A percentile compares a stretch with the other conserved stretches of the same genome.
These are phyloP conservation scores for Sebastes taczanowskii DNA, from an alignment of 2,797 vertebrate species.

Conservation along the genomic window DNA sequence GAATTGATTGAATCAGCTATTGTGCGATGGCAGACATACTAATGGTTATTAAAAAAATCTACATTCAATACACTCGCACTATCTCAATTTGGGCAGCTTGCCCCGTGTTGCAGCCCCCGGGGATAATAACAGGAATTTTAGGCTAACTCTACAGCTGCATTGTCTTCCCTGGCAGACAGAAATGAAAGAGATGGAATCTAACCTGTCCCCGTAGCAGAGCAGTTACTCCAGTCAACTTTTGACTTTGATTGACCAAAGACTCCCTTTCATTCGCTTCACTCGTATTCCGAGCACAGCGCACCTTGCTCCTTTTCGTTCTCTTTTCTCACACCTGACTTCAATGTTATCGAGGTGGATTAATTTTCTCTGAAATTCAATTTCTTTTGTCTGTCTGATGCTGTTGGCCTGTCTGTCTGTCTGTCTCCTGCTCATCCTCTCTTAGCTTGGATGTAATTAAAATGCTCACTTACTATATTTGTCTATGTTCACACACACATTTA, in stretches of 20 bases:
- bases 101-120: constrained; percentile 30
- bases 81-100: constrained; percentile 40
- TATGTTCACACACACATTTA: neutral
- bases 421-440: neutral
- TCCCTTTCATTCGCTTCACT: constrained; percentile 43
- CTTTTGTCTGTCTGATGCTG: constrained; percentile 16
- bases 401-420: constrained; percentile 9
- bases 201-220: constrained; percentile 18
- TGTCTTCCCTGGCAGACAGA: constrained; percentile 40
- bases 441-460: constrained; percentile 28
- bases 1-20: constrained; percentile 43
- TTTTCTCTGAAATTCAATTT: constrained; percentile 49
- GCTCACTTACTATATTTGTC: neutral
- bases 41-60: constrained; percentile 61
- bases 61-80: constrained; percentile 49
- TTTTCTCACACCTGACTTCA: constrained; percentile 27
- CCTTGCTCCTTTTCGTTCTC: neutral
- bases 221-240: constrained; percentile 46
- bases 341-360: constrained; percentile 29
- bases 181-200: constrained; percentile 49
- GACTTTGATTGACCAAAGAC: constrained; percentile 53
- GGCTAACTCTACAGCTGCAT: constrained; percentile 27
- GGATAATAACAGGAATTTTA: constrained; percentile 56
- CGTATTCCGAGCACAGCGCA: constrained; percentile 37
- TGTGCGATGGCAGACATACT: constrained; percentile 34